Evolutionary conservation across 2,888 invertebrate species (phyloP), one percentile per base, ranked within the genome.

Genomic region (Drosophila lutescens): DNA sequence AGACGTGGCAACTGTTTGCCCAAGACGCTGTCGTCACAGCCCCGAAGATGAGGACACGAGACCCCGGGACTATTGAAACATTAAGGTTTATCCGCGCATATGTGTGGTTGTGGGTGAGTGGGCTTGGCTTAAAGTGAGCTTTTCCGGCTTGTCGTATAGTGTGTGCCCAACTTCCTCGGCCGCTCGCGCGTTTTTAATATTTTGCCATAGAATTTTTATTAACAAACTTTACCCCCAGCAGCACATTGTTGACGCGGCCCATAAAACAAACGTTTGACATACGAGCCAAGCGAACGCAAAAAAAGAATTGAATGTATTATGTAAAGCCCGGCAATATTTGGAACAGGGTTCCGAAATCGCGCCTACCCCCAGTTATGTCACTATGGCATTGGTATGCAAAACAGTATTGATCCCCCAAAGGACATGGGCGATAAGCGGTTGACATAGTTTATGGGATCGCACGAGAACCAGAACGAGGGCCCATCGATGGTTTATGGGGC

Each of bases 341-440:
- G 56, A 47, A 61, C 61, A 53, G 68, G 46, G 53, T 40, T 43
- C 58, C 32, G 44, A 41, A 55, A 32, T 59, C 23, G 49, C 38
- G 23, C 26, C 38, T 23, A 13, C 53, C 38, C 51, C 60, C 66
- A 15, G 17, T 46, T 40, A 46, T 67, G 77, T 80, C 77, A 75
- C 80, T 79, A 70, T 68, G 78, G 76, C 69, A 86, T 86, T 84
- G 81, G 81, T 86, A 86, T 83, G 83, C 86, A 86, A 83, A 83
- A 73, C 78, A 83, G 74, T 86, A 83, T 83, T 77, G 83, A 83
- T 83, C 84, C 68, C 74, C 59, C 60, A 41, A 46, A 41, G 55
- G 72, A 84, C 83, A 86, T 72, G 84, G 76, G 84, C 76, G 84
- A 83, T 84, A 83, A 86, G 86, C 84, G 81, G 71, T 72, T 68